These are phyloP conservation scores for Coptodon rendalli DNA, from an alignment of 2,113 vertebrate genomes.

Conservation along the genomic window DNA sequence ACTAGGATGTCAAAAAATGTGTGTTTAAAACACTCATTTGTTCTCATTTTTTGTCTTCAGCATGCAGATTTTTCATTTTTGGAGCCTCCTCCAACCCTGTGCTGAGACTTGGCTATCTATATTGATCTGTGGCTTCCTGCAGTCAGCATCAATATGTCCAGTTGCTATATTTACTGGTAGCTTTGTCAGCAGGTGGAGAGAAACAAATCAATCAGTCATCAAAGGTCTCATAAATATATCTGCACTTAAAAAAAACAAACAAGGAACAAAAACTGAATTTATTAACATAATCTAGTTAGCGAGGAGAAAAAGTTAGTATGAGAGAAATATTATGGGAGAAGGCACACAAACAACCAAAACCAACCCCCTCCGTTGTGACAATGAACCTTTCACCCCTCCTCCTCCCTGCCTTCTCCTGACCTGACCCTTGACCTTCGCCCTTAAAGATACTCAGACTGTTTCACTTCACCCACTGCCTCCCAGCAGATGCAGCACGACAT, in stretches of 20 bases:
- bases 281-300: not conserved
- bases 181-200: not conserved
- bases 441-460: constrained; percentile 13
- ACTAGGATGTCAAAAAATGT: not conserved
- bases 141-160: not conserved
- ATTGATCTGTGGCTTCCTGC: not conserved
- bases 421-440: constrained; percentile 33
- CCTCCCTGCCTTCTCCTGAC: not conserved
- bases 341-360: not conserved
- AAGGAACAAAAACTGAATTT: not conserved
- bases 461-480: not conserved
- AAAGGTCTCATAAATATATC: not conserved
- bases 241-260: not conserved
- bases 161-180: not conserved
- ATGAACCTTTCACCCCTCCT: not conserved
- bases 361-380: not conserved
- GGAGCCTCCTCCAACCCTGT: not conserved
- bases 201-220: not conserved
- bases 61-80: not conserved
- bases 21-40: not conserved
- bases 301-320: not conserved
- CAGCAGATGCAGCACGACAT: constrained; percentile 29
- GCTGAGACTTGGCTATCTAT: not conserved
- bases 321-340: not conserved
- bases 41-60: not conserved